Conservation (phyloP, 1,140 invertebrate species). For the Tetragonula clypearis region DNA sequence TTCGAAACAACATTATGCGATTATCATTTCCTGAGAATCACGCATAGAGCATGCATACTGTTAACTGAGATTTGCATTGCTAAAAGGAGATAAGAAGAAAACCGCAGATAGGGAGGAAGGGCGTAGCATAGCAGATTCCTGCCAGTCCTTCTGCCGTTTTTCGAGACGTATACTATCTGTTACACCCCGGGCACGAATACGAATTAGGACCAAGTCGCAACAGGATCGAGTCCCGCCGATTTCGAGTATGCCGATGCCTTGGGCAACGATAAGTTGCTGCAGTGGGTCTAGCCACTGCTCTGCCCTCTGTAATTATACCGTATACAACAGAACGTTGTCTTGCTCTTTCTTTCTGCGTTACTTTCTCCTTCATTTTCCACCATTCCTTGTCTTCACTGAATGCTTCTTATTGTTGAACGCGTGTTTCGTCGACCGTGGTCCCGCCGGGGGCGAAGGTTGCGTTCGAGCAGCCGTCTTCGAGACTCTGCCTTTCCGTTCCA, state of each 20-base stretch:
- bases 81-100: constrained; percentile 60
- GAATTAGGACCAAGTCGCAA: constrained; percentile 71
- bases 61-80: constrained; percentile 56
- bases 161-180: constrained; percentile 68
- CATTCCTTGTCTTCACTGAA: constrained; percentile 53
- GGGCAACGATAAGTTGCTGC: constrained; percentile 71
- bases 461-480: constrained; percentile 59
- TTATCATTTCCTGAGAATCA: neutral
- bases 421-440: constrained; percentile 59
- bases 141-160: constrained; percentile 67
- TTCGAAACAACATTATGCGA: too few relatives aligned
- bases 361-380: constrained; percentile 58
- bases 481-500: constrained; percentile 36
- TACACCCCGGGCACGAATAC: constrained; percentile 75
- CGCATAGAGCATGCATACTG: neutral
- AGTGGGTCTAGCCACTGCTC: constrained; percentile 76
- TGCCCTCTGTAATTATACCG: constrained; percentile 75
- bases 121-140: constrained; percentile 61
- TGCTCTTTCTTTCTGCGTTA: constrained; percentile 64
- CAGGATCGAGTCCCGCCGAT: constrained; percentile 64
- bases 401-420: constrained; percentile 63
- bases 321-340: constrained; percentile 67
- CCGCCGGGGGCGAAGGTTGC: constrained; percentile 67
- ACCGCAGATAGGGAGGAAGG: constrained; percentile 39
- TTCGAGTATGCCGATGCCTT: constrained; percentile 71